These are phyloP conservation scores for Myrmecophaga tridactyla DNA, from an alignment of 2,113 vertebrate genomes.

Conservation along the genomic window DNA sequence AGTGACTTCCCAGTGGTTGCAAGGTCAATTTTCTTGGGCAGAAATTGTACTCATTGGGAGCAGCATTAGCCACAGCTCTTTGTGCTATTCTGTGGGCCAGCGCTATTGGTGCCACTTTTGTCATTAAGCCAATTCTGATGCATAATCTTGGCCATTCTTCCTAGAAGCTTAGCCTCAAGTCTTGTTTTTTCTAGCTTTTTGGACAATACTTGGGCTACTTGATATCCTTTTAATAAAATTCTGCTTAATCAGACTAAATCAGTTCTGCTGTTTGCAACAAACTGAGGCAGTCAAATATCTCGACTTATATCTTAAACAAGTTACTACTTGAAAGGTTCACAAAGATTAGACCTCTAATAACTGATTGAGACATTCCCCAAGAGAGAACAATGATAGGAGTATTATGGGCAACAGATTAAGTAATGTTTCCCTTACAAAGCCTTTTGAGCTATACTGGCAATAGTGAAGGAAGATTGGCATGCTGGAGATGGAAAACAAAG, in stretches of 20 bases:
- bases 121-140: not conserved
- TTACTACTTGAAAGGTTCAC: not conserved
- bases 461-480: not conserved
- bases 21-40: not conserved
- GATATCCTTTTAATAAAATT: not conserved
- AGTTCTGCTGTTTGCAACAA: not conserved
- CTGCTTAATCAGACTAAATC: not conserved
- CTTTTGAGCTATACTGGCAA: not conserved
- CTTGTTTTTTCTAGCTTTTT: not conserved
- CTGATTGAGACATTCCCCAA: not conserved
- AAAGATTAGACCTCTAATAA: not conserved
- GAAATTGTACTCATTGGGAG: not conserved
- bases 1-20: not conserved
- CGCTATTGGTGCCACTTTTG: not conserved
- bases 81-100: not conserved
- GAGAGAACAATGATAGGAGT: not conserved
- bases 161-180: not conserved
- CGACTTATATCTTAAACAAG: not conserved
- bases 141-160: not conserved
- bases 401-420: not conserved
- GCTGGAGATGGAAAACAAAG: not conserved
- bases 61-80: not conserved
- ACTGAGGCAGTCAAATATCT: not conserved
- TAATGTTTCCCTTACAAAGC: not conserved
- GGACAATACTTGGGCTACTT: not conserved